Evolutionary conservation across 2,797 vertebrate species (phyloP).

Genomic region (Sebastes hubbsi): DNA sequence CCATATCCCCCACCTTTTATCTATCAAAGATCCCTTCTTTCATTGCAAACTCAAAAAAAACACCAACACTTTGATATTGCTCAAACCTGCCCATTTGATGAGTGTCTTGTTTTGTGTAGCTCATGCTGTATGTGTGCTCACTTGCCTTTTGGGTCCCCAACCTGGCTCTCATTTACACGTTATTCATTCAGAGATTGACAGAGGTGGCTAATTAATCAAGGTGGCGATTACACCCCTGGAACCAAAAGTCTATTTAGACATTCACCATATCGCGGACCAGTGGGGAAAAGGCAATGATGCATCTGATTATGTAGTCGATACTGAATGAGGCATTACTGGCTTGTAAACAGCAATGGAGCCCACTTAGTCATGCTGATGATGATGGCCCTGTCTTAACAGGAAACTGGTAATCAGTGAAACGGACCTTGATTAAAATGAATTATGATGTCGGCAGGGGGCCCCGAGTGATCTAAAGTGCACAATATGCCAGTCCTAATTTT

Average conservation of each 20-base stretch:
- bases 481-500: conserved; percentile 35
- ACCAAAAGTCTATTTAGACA: conserved; percentile 31
- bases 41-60: background rate
- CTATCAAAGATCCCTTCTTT: background rate
- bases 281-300: conserved; percentile 27
- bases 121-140: background rate
- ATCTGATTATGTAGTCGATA: conserved; percentile 51
- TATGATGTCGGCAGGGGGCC: conserved; percentile 29
- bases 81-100: background rate
- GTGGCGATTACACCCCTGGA: conserved; percentile 35
- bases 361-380: conserved; percentile 55
- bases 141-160: background rate
- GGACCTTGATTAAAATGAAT: conserved; percentile 58
- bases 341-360: conserved; percentile 47
- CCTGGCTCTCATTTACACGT: conserved; percentile 16
- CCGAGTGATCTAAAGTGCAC: conserved; percentile 33
- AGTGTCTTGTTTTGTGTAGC: background rate
- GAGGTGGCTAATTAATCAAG: conserved; percentile 43
- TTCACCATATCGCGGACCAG: conserved; percentile 21
- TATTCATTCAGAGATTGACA: conserved; percentile 27
- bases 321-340: conserved; percentile 45
- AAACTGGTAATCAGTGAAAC: conserved; percentile 58
- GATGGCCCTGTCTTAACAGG: conserved; percentile 45
- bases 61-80: background rate
- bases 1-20: background rate